Percentiles rank a stretch among this genome's conserved stretches.
Conservation (phyloP, 37 sponge, comb jelly and placozoan genomes). For the Spongilla lacustris region DNA sequence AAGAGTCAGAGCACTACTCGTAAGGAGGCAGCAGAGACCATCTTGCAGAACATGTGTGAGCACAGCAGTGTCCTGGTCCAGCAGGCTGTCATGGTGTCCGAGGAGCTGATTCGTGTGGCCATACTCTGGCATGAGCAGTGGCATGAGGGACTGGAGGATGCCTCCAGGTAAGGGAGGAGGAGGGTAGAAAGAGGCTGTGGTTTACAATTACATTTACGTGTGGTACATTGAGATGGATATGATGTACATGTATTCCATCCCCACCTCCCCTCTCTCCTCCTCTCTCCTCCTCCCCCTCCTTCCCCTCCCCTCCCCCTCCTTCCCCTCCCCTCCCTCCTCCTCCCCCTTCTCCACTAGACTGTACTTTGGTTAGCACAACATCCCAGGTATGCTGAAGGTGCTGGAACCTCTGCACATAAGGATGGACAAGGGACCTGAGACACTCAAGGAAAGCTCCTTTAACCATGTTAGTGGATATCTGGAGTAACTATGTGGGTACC, state of each 20-base stretch:
- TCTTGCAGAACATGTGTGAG: constrained; percentile 88
- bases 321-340: background rate
- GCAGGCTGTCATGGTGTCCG: constrained; percentile 94
- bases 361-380: constrained; percentile 95
- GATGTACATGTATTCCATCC: too few relatives aligned
- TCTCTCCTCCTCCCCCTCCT: too few relatives aligned
- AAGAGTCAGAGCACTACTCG: constrained; percentile 71
- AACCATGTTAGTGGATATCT: constrained; percentile 63
- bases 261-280: too few relatives aligned
- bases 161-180: constrained; percentile 61
- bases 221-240: too few relatives aligned
- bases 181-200: background rate
- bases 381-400: constrained; percentile 86
- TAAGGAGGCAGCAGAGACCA: constrained; percentile 79
- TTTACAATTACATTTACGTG: too few relatives aligned
- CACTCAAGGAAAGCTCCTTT: constrained; percentile 88
- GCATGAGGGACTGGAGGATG: constrained; percentile 98
- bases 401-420: constrained; percentile 89
- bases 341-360: too few relatives aligned
- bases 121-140: constrained; percentile 99
- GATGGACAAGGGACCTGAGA: constrained; percentile 89
- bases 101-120: constrained; percentile 96
- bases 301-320: too few relatives aligned
- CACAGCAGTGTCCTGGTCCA: constrained; percentile 86
- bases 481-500: background rate